Conservation (phyloP, 2,113 vertebrate species). For the Mustela nigripes region DNA sequence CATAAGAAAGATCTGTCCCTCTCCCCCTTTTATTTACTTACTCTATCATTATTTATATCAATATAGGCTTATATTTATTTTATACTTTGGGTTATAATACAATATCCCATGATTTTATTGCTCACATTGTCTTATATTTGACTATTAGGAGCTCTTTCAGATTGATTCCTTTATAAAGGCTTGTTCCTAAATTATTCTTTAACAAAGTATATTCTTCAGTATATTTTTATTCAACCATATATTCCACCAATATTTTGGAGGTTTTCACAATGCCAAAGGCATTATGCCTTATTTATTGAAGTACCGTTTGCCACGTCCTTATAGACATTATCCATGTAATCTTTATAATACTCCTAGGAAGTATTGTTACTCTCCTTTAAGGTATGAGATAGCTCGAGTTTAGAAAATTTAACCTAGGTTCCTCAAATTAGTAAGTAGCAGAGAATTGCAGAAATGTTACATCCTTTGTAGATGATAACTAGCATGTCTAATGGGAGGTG, state of each 20-base stretch:
- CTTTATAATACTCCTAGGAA: not conserved
- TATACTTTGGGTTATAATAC: not conserved
- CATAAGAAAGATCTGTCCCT: not conserved
- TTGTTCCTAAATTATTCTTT: constrained; percentile 40
- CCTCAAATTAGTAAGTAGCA: not conserved
- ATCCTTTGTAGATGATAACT: not conserved
- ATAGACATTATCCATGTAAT: not conserved
- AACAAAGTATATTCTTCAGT: not conserved
- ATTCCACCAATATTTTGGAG: not conserved
- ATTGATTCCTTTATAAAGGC: not conserved
- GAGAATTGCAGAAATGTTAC: not conserved
- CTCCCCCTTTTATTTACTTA: not conserved
- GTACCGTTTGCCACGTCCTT: not conserved
- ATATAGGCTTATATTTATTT: not conserved
- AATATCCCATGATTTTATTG: not conserved
- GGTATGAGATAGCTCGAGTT: not conserved
- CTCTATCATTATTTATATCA: not conserved
- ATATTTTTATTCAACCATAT: not conserved
- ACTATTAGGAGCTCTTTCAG: not conserved
- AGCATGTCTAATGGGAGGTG: not conserved
- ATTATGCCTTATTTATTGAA: not conserved
- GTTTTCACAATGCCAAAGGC: not conserved
- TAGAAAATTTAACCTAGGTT: not conserved
- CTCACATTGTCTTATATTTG: constrained; percentile 41
- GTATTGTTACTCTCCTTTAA: not conserved